Percentiles rank a stretch among this genome's conserved stretches.
Conservation (phyloP, 2,113 vertebrate genomes). For the Urocitellus parryii region DNA sequence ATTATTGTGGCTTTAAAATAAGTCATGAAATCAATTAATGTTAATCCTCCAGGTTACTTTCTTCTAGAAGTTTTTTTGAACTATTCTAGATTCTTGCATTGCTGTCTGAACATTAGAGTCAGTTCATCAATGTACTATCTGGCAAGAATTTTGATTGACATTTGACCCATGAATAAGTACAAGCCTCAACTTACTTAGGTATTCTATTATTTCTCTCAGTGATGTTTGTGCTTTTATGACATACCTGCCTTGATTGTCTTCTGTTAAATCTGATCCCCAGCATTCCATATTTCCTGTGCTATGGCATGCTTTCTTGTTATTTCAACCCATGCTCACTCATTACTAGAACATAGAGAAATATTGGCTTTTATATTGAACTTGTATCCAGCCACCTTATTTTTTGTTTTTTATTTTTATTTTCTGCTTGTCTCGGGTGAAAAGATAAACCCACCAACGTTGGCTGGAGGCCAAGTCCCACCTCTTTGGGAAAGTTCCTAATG, state of each 20-base stretch:
- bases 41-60: background rate
- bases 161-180: background rate
- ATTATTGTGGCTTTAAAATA: constrained; percentile 39
- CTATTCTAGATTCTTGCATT: background rate
- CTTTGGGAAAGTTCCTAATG: background rate
- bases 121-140: background rate
- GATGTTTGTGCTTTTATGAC: background rate
- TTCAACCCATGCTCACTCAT: background rate
- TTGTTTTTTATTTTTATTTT: background rate
- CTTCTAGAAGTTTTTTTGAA: background rate
- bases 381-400: background rate
- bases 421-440: background rate
- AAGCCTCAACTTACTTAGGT: background rate
- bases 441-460: background rate
- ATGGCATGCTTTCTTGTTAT: background rate
- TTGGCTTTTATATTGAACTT: background rate
- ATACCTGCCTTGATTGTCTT: background rate
- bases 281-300: background rate
- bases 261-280: background rate
- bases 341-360: background rate
- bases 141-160: background rate
- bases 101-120: constrained; percentile 13
- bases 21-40: background rate
- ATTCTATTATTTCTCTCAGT: background rate
- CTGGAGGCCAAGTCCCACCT: constrained; percentile 1